Percentiles rank a stretch among this genome's conserved stretches.
phyloP scores from a whole-genome alignment of 1,140 invertebrate species.

The Anastrepha obliqua region DNA sequence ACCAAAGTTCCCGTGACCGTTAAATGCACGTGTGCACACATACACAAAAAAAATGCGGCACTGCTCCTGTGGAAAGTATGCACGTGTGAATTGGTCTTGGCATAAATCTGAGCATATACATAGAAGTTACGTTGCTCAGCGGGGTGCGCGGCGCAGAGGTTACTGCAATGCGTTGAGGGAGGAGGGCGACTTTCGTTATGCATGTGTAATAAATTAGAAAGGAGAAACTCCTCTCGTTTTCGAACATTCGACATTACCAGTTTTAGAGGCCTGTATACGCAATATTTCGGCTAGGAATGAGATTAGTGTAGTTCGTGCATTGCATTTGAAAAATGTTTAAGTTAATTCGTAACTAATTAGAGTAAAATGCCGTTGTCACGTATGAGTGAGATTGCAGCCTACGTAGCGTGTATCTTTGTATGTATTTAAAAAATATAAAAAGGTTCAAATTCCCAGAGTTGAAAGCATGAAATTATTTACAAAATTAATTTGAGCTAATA shows the following conservation, averaged over 20 bases:
- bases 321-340: not conserved
- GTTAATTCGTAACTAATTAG: slow-evolving; percentile 14
- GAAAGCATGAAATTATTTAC: not conserved
- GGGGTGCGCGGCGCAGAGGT: not conserved
- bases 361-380: not conserved
- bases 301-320: not conserved
- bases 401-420: no score
- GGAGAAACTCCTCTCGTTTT: slow-evolving; percentile 31
- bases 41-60: not conserved
- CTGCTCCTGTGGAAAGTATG: not conserved
- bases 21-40: slow-evolving; percentile 1
- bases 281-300: not conserved
- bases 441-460: not conserved
- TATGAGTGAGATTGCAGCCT: not conserved
- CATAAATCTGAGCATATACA: not conserved
- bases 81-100: not conserved
- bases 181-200: not conserved
- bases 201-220: slow-evolving; percentile 37
- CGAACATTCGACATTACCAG: not conserved
- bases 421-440: not conserved
- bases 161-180: not conserved
- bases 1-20: slow-evolving; percentile 32
- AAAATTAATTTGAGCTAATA: no score
- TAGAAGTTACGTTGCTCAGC: not conserved
- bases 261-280: not conserved